phyloP scores from a whole-genome alignment of 2,888 invertebrate genomes.

The Sesia apiformis region DNA sequence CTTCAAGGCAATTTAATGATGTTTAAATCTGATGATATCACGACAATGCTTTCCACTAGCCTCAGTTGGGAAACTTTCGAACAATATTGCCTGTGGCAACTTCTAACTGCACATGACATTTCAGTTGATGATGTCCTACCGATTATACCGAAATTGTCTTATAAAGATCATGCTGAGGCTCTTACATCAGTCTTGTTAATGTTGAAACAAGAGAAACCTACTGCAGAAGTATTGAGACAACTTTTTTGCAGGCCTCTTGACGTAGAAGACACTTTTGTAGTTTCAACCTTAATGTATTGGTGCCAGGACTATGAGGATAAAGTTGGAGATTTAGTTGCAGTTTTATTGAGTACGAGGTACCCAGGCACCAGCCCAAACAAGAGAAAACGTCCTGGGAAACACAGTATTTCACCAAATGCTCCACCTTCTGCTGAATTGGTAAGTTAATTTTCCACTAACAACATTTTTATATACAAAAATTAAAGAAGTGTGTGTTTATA shows the following conservation, averaged over 20 bases:
- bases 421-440: conserved; percentile 87
- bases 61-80: conserved; percentile 97
- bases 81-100: conserved; percentile 97
- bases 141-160: conserved; percentile 82
- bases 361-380: conserved; percentile 93
- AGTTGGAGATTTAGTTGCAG: conserved; percentile 86
- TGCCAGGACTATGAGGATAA: conserved; percentile 94
- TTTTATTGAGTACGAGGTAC: conserved; percentile 85
- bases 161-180: conserved; percentile 93
- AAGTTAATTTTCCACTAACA: conserved; percentile 13
- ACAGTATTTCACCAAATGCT: conserved; percentile 79
- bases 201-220: conserved; percentile 93
- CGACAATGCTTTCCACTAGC: conserved; percentile 85
- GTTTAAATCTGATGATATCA: conserved; percentile 85
- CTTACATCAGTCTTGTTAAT: conserved; percentile 91
- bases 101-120: conserved; percentile 94
- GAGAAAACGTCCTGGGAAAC: conserved; percentile 87
- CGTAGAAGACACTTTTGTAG: conserved; percentile 90
- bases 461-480: too few relatives aligned
- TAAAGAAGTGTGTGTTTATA: too few relatives aligned
- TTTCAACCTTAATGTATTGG: conserved; percentile 95
- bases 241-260: conserved; percentile 85
- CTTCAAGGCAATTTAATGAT: conserved; percentile 90
- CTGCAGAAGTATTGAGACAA: conserved; percentile 87
- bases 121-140: conserved; percentile 92